phyloP scores from a whole-genome alignment of 1,140 invertebrate genomes.

The Euwallacea fornicatus region DNA sequence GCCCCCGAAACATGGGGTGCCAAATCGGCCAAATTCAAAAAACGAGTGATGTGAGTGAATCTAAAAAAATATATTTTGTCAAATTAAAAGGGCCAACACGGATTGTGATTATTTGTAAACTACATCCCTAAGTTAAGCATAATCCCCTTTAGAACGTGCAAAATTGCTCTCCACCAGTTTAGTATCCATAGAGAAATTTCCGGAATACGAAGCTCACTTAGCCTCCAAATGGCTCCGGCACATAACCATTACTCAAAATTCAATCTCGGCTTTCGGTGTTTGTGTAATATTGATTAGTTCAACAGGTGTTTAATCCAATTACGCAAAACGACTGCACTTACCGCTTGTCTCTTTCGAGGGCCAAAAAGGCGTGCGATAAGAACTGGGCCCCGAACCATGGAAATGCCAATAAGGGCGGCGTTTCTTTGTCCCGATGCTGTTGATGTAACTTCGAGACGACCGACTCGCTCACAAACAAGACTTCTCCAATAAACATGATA shows the following conservation, averaged over 20 bases:
- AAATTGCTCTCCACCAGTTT: too few relatives aligned
- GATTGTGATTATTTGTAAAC: too few relatives aligned
- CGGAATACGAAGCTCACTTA: conserved; percentile 1
- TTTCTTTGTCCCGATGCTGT: conserved; percentile 64
- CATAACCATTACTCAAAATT: conserved; percentile 13
- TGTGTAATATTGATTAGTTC: conserved; percentile 2
- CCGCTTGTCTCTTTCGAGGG: conserved; percentile 58
- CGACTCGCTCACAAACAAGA: conserved; percentile 62
- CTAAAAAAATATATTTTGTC: conserved; percentile 39
- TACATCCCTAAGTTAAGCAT: too few relatives aligned
- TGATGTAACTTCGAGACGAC: conserved; percentile 63
- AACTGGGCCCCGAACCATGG: conserved; percentile 67
- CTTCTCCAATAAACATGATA: conserved; percentile 64
- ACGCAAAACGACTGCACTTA: conserved; percentile 18
- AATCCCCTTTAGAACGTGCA: too few relatives aligned
- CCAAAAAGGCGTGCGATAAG: conserved; percentile 63
- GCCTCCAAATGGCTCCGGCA: background rate
- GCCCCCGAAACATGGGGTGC: conserved; percentile 61
- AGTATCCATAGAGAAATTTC: background rate
- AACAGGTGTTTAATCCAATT: conserved; percentile 25
- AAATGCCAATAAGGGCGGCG: conserved; percentile 63
- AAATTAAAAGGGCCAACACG: background rate
- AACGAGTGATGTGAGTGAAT: conserved; percentile 62
- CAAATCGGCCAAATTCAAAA: conserved; percentile 62
- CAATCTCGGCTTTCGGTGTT: conserved; percentile 5